A percentile compares a stretch with the other conserved stretches of the same genome.
Evolutionary conservation across 1,140 invertebrate genomes (phyloP).

Genomic region (Nilaparvata lugens): DNA sequence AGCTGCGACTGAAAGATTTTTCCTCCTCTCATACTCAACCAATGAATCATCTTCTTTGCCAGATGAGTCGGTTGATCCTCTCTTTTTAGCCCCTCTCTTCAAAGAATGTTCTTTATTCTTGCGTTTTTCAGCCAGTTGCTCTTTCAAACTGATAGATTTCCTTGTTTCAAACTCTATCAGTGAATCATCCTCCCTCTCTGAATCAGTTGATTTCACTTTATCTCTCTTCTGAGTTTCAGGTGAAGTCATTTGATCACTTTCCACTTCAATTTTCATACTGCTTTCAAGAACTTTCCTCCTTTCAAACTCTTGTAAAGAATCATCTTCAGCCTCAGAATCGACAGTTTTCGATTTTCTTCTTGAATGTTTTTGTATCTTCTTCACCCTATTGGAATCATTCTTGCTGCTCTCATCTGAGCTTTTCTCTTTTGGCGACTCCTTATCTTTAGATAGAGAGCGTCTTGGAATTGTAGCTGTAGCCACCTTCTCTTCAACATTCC

Average conservation of each 20-base stretch:
- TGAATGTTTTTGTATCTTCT: slow-evolving; percentile 1
- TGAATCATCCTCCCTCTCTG: slow-evolving; percentile 23
- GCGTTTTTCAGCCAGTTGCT: not conserved
- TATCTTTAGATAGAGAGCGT: not conserved
- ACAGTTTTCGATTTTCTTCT: slow-evolving; percentile 21
- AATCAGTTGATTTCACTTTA: not conserved
- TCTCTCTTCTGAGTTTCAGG: not conserved
- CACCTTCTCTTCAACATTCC: not conserved
- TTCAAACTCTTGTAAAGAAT: slow-evolving; percentile 23
- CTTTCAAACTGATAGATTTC: slow-evolving; percentile 15
- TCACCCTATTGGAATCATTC: slow-evolving; percentile 1
- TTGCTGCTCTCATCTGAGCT: slow-evolving; percentile 4
- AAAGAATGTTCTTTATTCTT: not conserved
- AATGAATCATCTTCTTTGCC: slow-evolving; percentile 20
- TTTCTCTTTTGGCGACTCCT: slow-evolving; percentile 5
- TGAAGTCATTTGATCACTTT: not conserved
- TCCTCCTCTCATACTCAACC: slow-evolving; percentile 20
- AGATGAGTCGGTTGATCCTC: slow-evolving; percentile 17
- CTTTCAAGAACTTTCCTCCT: slow-evolving; percentile 13
- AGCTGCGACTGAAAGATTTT: not conserved
- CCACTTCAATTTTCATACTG: slow-evolving; percentile 6
- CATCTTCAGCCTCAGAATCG: slow-evolving; percentile 27
- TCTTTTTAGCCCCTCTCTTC: not conserved
- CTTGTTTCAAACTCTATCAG: slow-evolving; percentile 25
- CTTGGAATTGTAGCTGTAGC: not conserved